phyloP scores from a whole-genome alignment of 1,140 invertebrate species.

The Drosophila micromelanica region DNA sequence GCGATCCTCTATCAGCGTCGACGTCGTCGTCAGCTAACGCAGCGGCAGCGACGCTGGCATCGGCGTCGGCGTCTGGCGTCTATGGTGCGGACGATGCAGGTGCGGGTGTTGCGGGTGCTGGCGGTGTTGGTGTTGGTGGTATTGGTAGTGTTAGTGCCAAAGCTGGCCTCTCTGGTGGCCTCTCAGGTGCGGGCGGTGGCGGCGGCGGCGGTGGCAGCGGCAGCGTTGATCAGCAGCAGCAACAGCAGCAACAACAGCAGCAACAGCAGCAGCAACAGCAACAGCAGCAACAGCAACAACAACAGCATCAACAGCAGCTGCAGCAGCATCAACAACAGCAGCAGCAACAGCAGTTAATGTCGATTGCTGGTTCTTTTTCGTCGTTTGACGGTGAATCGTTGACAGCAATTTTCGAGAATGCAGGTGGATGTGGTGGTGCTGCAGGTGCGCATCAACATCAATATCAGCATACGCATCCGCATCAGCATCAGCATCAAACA shows the following conservation, averaged over 20 bases:
- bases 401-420: slow-evolving; percentile 5
- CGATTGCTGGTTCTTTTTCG: slow-evolving; percentile 20
- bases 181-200: slow-evolving; percentile 57
- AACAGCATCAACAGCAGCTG: slow-evolving; percentile 46
- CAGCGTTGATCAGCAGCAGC: slow-evolving; percentile 56
- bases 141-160: slow-evolving; percentile 57
- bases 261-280: slow-evolving; percentile 48
- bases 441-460: slow-evolving; percentile 71
- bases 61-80: slow-evolving; percentile 48
- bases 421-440: slow-evolving; percentile 21
- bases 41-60: slow-evolving; percentile 36
- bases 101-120: slow-evolving; percentile 80
- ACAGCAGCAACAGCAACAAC: slow-evolving; percentile 51
- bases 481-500: slow-evolving; percentile 71
- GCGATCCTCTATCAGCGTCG: slow-evolving; percentile 26
- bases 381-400: slow-evolving; percentile 55
- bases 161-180: slow-evolving; percentile 37
- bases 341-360: slow-evolving; percentile 54
- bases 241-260: slow-evolving; percentile 45
- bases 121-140: slow-evolving; percentile 83
- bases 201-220: slow-evolving; percentile 25
- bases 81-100: slow-evolving; percentile 80
- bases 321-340: slow-evolving; percentile 39
- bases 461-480: slow-evolving; percentile 54
- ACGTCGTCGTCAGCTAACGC: slow-evolving; percentile 27